Evolutionary conservation across 2,797 vertebrate genomes (phyloP).

Genomic region (Mycteria americana): DNA sequence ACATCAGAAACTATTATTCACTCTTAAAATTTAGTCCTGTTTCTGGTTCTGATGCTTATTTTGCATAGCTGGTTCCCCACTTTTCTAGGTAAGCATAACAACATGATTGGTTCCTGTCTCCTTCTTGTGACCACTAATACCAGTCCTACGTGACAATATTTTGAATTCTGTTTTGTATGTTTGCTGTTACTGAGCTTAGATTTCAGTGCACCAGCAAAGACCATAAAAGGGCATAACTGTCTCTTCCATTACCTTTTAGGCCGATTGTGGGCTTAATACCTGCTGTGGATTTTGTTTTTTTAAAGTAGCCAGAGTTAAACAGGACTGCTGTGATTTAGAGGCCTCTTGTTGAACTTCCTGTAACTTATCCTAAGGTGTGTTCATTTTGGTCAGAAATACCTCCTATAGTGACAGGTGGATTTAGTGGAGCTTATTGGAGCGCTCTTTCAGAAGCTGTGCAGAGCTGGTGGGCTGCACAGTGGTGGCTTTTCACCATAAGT

Average conservation of each 20-base stretch:
- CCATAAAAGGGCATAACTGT: neutral
- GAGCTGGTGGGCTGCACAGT: neutral
- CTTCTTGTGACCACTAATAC: neutral
- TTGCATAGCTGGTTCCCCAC: neutral
- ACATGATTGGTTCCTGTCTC: neutral
- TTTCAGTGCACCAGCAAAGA: neutral
- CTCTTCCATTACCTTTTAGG: neutral
- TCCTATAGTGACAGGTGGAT: neutral
- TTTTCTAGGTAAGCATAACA: neutral
- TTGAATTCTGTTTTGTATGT: neutral
- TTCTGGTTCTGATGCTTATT: neutral
- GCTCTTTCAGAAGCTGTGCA: rapidly evolving
- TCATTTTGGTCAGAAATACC: neutral
- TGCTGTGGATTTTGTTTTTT: neutral
- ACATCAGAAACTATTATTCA: neutral
- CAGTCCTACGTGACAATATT: neutral
- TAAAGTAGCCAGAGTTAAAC: neutral
- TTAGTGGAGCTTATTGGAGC: neutral
- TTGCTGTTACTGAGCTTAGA: neutral
- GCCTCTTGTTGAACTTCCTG: neutral
- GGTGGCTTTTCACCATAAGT: neutral
- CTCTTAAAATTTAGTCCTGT: neutral
- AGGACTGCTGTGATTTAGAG: neutral
- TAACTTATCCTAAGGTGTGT: neutral
- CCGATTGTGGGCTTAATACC: neutral